These are phyloP conservation scores for Neodon shergylaensis DNA, from an alignment of 2,113 vertebrate genomes.

Conservation along the genomic window DNA sequence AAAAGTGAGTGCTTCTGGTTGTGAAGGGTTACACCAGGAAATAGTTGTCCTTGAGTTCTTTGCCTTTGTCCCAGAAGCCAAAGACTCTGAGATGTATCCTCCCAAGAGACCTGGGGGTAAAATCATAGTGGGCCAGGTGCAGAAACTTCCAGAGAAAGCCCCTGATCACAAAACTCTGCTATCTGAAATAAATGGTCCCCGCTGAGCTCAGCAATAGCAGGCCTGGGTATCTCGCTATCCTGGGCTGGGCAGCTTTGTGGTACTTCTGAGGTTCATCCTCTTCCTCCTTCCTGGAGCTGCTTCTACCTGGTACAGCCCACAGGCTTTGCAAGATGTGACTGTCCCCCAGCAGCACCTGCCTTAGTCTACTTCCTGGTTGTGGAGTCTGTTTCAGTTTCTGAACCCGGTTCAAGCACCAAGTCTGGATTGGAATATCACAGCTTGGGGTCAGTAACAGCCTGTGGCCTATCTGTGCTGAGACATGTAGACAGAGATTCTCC, in stretches of 20 bases:
- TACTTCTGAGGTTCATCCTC: background rate
- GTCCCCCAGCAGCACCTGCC: too few relatives aligned
- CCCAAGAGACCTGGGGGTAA: background rate
- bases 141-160: background rate
- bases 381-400: too few relatives aligned
- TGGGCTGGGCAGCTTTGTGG: fast-evolving
- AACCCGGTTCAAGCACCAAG: too few relatives aligned
- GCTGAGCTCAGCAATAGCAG: background rate
- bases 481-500: too few relatives aligned
- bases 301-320: too few relatives aligned
- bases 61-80: background rate
- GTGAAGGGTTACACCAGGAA: background rate
- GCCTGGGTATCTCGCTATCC: fast-evolving
- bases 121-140: too few relatives aligned
- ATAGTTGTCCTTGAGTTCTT: background rate
- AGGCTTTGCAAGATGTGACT: too few relatives aligned
- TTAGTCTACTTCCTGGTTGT: too few relatives aligned
- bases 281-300: too few relatives aligned
- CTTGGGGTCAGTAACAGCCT: too few relatives aligned
- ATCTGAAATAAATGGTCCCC: background rate
- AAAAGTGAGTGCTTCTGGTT: background rate
- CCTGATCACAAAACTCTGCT: background rate
- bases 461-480: too few relatives aligned
- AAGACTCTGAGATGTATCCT: background rate
- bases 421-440: too few relatives aligned